phyloP scores from a whole-genome alignment of 2,888 invertebrate species.

The Nysson spinosus region DNA sequence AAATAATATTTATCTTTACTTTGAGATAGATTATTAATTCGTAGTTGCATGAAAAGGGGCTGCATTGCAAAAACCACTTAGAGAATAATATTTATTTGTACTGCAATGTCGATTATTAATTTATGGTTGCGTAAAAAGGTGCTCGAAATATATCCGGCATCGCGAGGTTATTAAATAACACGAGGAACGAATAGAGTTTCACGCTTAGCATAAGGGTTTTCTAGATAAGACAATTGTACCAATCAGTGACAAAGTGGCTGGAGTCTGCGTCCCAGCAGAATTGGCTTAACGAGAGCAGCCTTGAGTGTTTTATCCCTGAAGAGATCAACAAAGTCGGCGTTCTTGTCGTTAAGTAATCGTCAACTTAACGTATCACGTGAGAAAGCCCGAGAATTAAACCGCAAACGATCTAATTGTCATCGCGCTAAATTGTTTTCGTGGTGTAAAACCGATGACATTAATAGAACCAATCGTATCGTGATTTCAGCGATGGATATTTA shows the following conservation, averaged over 20 bases:
- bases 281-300: constrained; percentile 77
- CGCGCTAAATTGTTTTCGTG: background rate
- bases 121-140: too few relatives aligned
- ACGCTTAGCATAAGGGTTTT: background rate
- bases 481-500: background rate
- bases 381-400: constrained; percentile 15
- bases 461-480: background rate
- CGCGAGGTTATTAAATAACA: background rate
- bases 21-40: too few relatives aligned
- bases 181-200: background rate
- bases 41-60: too few relatives aligned
- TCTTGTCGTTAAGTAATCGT: constrained; percentile 17
- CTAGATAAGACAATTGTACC: constrained; percentile 32
- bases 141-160: too few relatives aligned
- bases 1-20: too few relatives aligned
- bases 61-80: too few relatives aligned
- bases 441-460: background rate
- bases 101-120: too few relatives aligned
- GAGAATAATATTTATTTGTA: too few relatives aligned
- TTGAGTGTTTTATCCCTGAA: constrained; percentile 52
- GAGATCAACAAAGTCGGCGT: constrained; percentile 30
- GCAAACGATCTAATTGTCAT: constrained; percentile 27
- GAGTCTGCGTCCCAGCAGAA: constrained; percentile 47
- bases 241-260: constrained; percentile 40
- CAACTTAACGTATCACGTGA: constrained; percentile 28